Base-by-base conservation (phyloP, 2,113 vertebrate genomes). In the Eclectus roratus region DNA sequence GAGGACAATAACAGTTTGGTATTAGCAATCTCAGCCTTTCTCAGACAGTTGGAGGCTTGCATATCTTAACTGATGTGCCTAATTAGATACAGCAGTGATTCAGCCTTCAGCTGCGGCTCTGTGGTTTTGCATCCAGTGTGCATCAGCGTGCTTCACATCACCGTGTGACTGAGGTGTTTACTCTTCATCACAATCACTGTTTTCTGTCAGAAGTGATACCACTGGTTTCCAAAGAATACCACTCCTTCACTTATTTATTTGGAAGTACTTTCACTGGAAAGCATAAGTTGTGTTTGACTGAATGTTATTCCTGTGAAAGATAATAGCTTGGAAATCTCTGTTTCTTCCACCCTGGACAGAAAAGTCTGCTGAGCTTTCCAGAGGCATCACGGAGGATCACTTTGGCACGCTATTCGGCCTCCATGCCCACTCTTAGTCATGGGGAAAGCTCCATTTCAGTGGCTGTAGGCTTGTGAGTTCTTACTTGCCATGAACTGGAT, bases 21-120 rank as follows among this genome's bases (percentile, higher is more conserved):
- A 90, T 92, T 83, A 85, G 49, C 69, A 77, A 72, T 82, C 44
- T 63, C 53, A 95, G 81, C 52, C 68, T 52, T 93, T 79, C 87
- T 91, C 93, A 89, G 88, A 68, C 56, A 58, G 79, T 41, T 65
- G 53, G 60, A 94, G 86, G 71, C 29, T 90, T 86, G 85, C 28
- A 65, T 60, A 60, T 89, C 68, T 94, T 87, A 96, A 76, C 37
- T 71, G 86, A 94, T 82, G 71, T 46, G 23, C 71, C 96, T 95
- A 94, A 92, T 86, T 94, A 94, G 85, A 88, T 78, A 52, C 80
- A 93, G 82, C 87, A 84, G 80, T 71, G 61, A 96, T 95, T 93
- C 94, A 89, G 49, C 65, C 43, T 63, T 81, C 80, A 85, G 88
- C 65, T 69, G 63, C 3, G 2, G 70, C 74, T 73, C 88, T 19